Evolutionary conservation across 2,888 invertebrate genomes (phyloP).

Genomic region (Orchesella flavescens): DNA sequence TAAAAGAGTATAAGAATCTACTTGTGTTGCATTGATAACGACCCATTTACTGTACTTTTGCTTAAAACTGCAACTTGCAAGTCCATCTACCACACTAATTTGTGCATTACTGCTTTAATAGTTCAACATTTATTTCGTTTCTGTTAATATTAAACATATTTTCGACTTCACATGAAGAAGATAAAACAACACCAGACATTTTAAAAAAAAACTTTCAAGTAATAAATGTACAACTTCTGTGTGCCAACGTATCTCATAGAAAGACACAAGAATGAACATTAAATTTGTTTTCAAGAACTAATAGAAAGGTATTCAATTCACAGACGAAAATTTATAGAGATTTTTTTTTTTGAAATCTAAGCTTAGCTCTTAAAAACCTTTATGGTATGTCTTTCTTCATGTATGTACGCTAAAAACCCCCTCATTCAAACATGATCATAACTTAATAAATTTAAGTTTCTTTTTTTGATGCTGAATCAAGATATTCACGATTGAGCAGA

Average conservation of each 20-base stretch:
- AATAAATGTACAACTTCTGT: not conserved
- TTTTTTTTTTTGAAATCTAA: not conserved
- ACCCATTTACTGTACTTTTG: not conserved
- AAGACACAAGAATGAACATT: not conserved
- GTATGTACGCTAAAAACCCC: no score
- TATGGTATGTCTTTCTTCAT: no score
- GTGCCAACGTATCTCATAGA: not conserved
- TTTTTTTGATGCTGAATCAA: constrained; percentile 20
- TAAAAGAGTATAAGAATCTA: not conserved
- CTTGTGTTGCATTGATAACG: not conserved
- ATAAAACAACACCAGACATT: not conserved
- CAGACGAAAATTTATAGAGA: not conserved
- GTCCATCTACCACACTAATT: not conserved
- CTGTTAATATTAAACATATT: not conserved
- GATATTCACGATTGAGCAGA: constrained; percentile 63
- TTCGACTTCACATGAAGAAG: not conserved
- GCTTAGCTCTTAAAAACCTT: no score
- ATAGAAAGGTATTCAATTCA: no score
- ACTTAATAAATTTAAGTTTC: not conserved
- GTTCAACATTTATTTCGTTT: no score
- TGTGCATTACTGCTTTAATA: not conserved
- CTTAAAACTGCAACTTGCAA: not conserved
- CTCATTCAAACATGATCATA: not conserved
- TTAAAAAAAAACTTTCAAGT: not conserved
- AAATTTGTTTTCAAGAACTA: not conserved